Evolutionary conservation across 2,888 invertebrate genomes (phyloP).

Genomic region (Chymomyza fuscimana): DNA sequence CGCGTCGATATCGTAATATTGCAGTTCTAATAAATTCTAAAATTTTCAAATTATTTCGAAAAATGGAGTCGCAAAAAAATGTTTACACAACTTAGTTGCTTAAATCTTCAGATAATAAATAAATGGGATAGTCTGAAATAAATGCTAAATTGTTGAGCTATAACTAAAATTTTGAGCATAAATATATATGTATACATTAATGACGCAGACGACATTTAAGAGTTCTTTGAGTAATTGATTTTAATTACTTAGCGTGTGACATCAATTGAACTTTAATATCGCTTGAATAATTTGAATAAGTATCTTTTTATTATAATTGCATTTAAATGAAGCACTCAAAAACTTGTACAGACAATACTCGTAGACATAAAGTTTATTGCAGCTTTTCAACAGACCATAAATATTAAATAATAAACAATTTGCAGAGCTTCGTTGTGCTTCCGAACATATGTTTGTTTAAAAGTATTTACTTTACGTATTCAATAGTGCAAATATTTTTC

Average conservation of each 20-base stretch:
- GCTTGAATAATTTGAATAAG: not conserved
- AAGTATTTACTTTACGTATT: constrained; percentile 1
- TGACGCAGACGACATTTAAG: not conserved
- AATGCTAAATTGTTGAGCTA: no score
- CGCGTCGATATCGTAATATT: no score
- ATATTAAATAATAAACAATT: constrained; percentile 52
- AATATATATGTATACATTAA: not conserved
- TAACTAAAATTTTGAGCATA: not conserved
- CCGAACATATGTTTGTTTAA: constrained; percentile 31
- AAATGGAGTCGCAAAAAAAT: no score
- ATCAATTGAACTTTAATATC: constrained; percentile 19
- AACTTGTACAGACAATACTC: not conserved
- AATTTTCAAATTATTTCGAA: no score
- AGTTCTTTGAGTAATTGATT: constrained; percentile 47
- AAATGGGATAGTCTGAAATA: no score
- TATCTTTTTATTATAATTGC: not conserved
- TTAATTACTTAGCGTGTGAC: constrained; percentile 49
- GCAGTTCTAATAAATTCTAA: no score
- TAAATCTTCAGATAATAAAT: no score
- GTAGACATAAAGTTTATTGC: not conserved
- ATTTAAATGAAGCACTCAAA: not conserved
- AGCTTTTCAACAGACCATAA: constrained; percentile 3
- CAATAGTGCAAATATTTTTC: not conserved
- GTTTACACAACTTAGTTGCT: no score
- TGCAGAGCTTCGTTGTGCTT: constrained; percentile 17